Evolutionary conservation across 2,113 vertebrate genomes (phyloP).

Genomic region (Daboia siamensis): DNA sequence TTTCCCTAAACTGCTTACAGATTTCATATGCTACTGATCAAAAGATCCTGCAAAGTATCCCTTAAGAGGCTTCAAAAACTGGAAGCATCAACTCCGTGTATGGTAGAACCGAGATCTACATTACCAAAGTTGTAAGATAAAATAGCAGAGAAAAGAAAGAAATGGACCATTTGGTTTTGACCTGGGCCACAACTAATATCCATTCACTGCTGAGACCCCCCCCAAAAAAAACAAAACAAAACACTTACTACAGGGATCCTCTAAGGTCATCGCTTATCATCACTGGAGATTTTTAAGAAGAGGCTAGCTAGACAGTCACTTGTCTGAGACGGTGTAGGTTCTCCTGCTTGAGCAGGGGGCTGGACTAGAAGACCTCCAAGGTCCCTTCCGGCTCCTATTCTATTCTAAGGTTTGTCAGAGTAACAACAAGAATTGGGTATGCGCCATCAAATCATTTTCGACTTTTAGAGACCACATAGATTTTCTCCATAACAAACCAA

Average conservation of each 20-base stretch:
- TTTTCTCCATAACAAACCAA: neutral
- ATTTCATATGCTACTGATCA: neutral
- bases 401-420: neutral
- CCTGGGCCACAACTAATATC: neutral
- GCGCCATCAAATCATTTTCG: neutral
- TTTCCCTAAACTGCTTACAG: neutral
- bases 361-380: too few species aligned
- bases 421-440: neutral
- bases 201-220: neutral
- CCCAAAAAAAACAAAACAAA: neutral
- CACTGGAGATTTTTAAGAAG: too few species aligned
- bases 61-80: neutral
- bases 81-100: too few species aligned
- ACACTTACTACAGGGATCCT: neutral
- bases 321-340: too few species aligned
- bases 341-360: too few species aligned
- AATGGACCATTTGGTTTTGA: neutral
- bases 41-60: neutral
- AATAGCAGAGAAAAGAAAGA: neutral
- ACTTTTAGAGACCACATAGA: neutral
- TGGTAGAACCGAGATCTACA: neutral
- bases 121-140: neutral
- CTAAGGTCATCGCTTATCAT: neutral
- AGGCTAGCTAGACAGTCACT: too few species aligned
- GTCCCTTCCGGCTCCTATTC: too few species aligned